These are phyloP conservation scores for Dryoscopus gambensis DNA, from an alignment of 2,113 vertebrate species.

Conservation along the genomic window DNA sequence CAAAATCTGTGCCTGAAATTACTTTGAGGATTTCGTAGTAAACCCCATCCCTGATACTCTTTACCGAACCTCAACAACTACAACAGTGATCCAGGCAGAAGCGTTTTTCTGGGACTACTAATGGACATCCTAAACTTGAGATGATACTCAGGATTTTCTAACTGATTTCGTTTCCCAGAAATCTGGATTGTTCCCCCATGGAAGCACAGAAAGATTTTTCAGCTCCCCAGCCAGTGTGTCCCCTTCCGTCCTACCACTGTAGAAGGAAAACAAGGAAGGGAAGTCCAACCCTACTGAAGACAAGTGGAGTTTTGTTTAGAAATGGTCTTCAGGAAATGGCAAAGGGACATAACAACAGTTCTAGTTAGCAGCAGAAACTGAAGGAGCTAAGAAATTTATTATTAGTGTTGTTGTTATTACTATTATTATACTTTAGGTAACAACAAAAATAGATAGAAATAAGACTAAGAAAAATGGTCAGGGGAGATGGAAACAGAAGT, in stretches of 20 bases:
- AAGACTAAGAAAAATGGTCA: neutral
- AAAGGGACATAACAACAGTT: neutral
- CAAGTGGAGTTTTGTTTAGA: neutral
- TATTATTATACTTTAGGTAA: neutral
- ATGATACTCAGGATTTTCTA: neutral
- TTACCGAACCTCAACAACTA: neutral
- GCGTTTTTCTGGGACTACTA: neutral
- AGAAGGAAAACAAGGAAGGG: neutral
- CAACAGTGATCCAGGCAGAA: neutral
- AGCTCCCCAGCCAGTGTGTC: neutral
- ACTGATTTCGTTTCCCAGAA: neutral
- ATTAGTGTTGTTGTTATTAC: neutral
- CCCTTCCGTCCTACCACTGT: neutral
- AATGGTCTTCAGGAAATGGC: neutral
- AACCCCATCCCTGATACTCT: neutral
- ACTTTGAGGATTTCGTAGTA: neutral
- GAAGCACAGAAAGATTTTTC: neutral
- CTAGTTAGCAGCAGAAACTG: neutral
- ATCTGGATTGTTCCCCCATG: neutral
- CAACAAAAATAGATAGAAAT: neutral
- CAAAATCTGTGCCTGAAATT: neutral
- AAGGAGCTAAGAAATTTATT: neutral
- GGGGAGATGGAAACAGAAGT: neutral
- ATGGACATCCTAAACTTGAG: neutral
- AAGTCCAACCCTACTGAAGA: neutral